These are phyloP conservation scores for Heliocidaris tuberculata DNA, from an alignment of 35 echinoderm and acorn worm species.

Conservation along the genomic window DNA sequence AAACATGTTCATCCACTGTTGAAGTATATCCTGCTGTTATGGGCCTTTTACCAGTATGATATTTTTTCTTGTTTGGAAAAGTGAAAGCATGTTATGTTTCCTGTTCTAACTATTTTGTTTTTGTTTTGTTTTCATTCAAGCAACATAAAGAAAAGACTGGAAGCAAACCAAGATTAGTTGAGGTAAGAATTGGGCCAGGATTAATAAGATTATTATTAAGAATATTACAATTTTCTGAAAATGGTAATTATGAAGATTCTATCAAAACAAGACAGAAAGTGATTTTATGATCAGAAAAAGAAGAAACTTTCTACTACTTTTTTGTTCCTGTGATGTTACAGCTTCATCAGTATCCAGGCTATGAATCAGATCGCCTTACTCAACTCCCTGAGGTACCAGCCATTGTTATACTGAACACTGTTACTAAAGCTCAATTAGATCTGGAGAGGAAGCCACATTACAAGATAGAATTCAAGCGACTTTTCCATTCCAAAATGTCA, in stretches of 20 bases:
- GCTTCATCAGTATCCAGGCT: constrained; percentile 91
- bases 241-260: too few relatives aligned
- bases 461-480: constrained; percentile 85
- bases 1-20: too few relatives aligned
- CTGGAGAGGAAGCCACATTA: constrained; percentile 83
- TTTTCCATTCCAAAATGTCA: constrained; percentile 93
- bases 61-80: too few relatives aligned
- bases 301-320: not conserved
- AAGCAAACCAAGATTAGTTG: constrained; percentile 90
- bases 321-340: not conserved
- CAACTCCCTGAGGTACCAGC: constrained; percentile 78
- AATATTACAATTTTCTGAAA: too few relatives aligned
- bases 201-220: too few relatives aligned
- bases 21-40: too few relatives aligned
- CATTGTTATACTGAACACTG: constrained; percentile 67
- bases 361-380: constrained; percentile 74
- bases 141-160: constrained; percentile 63
- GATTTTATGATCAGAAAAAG: too few relatives aligned
- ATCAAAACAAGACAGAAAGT: too few relatives aligned
- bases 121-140: not conserved
- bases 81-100: too few relatives aligned
- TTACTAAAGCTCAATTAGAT: constrained; percentile 76
- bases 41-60: too few relatives aligned
- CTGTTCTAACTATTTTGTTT: too few relatives aligned
- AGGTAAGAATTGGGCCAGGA: constrained; percentile 65